phyloP scores from a whole-genome alignment of 2,888 invertebrate species.

The Cheilosia scutellata region DNA sequence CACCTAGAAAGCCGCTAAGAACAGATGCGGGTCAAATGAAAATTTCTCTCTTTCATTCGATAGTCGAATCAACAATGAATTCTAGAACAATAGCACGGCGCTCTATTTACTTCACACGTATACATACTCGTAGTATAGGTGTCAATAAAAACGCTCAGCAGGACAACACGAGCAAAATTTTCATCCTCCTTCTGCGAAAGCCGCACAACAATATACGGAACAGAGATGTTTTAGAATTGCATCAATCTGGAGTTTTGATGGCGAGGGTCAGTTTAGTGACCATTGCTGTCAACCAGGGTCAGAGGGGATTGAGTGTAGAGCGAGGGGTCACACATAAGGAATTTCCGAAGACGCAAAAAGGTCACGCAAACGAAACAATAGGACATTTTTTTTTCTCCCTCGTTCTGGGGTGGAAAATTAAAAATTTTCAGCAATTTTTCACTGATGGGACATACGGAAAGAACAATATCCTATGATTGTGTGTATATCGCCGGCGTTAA shows the following conservation, averaged over 20 bases:
- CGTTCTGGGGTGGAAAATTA: slow-evolving; percentile 57
- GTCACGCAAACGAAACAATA: slow-evolving; percentile 62
- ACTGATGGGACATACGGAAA: slow-evolving; percentile 49
- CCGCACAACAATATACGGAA: slow-evolving; percentile 53
- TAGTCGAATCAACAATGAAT: slow-evolving; percentile 35
- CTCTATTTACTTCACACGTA: slow-evolving; percentile 72
- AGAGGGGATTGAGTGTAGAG: slow-evolving; percentile 29
- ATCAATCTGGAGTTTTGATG: slow-evolving; percentile 15
- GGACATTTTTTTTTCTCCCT: slow-evolving; percentile 8
- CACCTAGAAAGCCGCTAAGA: slow-evolving; percentile 66
- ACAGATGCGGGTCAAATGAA: slow-evolving; percentile 75
- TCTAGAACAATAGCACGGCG: slow-evolving; percentile 66
- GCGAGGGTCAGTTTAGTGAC: slow-evolving; percentile 74
- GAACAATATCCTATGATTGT: slow-evolving; percentile 58
- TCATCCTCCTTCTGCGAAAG: slow-evolving; percentile 21
- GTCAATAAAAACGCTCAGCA: slow-evolving; percentile 47
- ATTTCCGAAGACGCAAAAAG: slow-evolving; percentile 72
- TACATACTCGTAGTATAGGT: slow-evolving; percentile 32
- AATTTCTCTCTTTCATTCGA: slow-evolving; percentile 24
- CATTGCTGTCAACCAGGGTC: slow-evolving; percentile 69
- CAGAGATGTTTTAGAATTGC: slow-evolving; percentile 62
- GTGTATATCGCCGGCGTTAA: slow-evolving; percentile 50
- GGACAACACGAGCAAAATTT: slow-evolving; percentile 6
- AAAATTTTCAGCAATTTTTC: slow-evolving; percentile 73
- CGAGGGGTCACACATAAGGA: slow-evolving; percentile 73